Evolutionary conservation across 2,797 vertebrate species (phyloP).

Genomic region (Artibeus jamaicensis): DNA sequence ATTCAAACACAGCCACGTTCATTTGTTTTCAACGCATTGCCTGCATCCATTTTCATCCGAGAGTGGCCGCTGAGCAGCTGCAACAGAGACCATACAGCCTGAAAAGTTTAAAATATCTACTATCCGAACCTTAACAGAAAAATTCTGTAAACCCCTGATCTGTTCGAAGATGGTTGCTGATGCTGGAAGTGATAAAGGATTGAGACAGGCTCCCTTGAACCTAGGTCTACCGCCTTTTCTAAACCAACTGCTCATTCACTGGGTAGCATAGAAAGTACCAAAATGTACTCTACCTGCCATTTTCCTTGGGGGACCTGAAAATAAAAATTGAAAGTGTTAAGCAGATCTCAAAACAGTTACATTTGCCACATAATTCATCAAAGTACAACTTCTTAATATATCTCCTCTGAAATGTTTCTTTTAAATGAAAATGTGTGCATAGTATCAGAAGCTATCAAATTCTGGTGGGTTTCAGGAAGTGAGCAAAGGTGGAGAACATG

Average conservation of each 20-base stretch:
- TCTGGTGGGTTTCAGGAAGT: background rate
- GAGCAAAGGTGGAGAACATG: background rate
- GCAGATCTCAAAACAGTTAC: background rate
- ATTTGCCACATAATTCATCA: background rate
- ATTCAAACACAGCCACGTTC: background rate
- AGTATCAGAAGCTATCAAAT: background rate
- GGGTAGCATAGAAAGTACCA: background rate
- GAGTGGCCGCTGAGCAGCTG: background rate
- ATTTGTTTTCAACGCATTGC: background rate
- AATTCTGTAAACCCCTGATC: background rate
- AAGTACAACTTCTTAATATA: slow-evolving; percentile 38
- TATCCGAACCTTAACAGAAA: background rate
- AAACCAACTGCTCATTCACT: background rate
- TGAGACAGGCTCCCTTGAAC: background rate
- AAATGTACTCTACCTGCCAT: slow-evolving; percentile 84
- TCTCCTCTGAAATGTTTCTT: background rate
- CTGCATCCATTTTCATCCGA: background rate
- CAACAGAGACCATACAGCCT: background rate
- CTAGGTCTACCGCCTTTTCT: background rate
- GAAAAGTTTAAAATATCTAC: slow-evolving; percentile 16
- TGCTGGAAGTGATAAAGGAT: background rate
- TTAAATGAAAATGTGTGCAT: background rate
- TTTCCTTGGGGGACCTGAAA: slow-evolving; percentile 86
- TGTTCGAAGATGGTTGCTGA: background rate
- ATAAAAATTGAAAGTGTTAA: slow-evolving; percentile 51